Base-by-base conservation (phyloP, 1,140 invertebrate genomes). In the Panulirus ornatus region DNA sequence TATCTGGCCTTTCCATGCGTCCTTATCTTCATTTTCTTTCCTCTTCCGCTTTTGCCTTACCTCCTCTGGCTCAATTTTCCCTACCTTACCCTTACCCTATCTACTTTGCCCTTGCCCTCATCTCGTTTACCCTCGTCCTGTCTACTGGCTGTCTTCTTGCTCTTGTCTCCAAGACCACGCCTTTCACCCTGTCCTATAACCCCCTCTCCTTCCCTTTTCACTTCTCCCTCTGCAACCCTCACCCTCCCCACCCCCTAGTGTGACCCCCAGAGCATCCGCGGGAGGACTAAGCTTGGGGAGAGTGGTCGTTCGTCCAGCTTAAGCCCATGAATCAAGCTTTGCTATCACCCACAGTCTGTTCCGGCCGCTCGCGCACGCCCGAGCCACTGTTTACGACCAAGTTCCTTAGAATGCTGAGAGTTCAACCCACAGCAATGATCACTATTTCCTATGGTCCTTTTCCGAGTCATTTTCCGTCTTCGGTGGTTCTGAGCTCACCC, bases 301-400 rank as follows among this genome's bases (percentile, higher is more conserved):
- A 85, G 70, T 73, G 83, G 83, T 85, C 83, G 83, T 85, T 85
- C 83, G 83, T 85, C 30, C 70, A 30, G 44, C 83, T 84, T 85
- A 71, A 44, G 70, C n/a, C 70, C 83, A 85, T 85, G 42, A 47
- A 85, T 85, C 83, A 85, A 70, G 83, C 66, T 85, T 66, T 38
- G 22, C 44, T 44, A 38, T 63, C 66, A 73, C 54, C 66, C 83
- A 85, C 83, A 85, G 83, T 85, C 83, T 85, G 83, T 85, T 85
- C 66, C 70, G 42, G n/a, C 47, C 42, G 63, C 70, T 40, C 36
- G 22, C 63, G n/a, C 58, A n/a, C 81, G 19, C 30, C 63, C 27
- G 58, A 36, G 51, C 81, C 40, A 42, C 71, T n/a, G 34, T 40
- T 38, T 42, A 38, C 40, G 71, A 38, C 34, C 34, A 34, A 30